Evolutionary conservation across 2,888 invertebrate species (phyloP), one percentile per base, ranked within the genome.

Genomic region (Mactromeris polynyma): DNA sequence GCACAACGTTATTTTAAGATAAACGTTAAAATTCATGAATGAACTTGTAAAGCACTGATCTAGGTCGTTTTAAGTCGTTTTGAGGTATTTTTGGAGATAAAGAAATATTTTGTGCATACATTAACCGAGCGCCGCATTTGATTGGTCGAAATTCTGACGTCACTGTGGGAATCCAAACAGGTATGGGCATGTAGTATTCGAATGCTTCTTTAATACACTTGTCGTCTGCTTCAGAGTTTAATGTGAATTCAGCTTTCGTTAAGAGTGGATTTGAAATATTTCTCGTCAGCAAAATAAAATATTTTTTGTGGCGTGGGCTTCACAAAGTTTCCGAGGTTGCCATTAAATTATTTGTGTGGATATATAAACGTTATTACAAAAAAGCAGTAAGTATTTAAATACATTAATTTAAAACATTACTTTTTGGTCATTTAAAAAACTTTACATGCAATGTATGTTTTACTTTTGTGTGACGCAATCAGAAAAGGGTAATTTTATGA

Each of bases 1-100:
- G 77, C 86, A 73, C 58, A 77, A 87, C 38, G 33, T 77, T 77
- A 33, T 31, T 38, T 38, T 17, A 51, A 73, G 86, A 87, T 83
- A 87, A 82, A 36, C 36, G 36, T 73, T 36, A 31, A 73, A 83
- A 46, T 87, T 90, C 90, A 85, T 90, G 90, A 90, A 90, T 87
- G 90, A 90, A 85, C 85, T 83, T 87, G 85, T 40, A 73, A 0
- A 73, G 33, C 33, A 4, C 4, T 26, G 33, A 73, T 19, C 36
- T 17, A 73, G 73, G 73, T 73, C 36, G 73, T 73, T 73, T 73
- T 19, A 69, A 73, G 73, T 33, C 31, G 51, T 73, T 87, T 87
- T 78, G 26, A 73, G 86, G 81, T 78, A 78, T 51, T 87, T 86
- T 87, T 82, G 51, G 86, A 40, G 82, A 83, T 82, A 82, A 87